Base-by-base conservation (phyloP, 2,113 vertebrate species). In the Gymnobelideus leadbeateri region DNA sequence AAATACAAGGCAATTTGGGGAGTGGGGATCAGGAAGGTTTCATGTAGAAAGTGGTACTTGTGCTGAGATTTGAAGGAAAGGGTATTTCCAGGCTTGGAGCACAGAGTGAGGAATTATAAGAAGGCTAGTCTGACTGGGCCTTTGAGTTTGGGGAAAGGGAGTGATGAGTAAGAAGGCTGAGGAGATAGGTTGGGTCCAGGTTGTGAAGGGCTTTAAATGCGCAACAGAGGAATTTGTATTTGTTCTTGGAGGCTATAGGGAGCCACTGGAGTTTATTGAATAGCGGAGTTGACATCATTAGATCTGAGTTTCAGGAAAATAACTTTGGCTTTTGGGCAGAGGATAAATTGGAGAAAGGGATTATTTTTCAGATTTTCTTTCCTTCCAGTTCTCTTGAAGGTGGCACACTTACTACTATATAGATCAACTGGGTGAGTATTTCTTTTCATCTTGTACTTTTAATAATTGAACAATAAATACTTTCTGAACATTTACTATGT, bases 361-460 rank as follows among this genome's bases (percentile, higher is more conserved):
- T 95, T 95, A 94, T 96, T 92, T 96, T 91, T 55, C 91, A 14
- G 1, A 26, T 52, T 96, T 95, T 98, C 96, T 43, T n/a, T 96
- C 89, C 91, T 97, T 92, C 46, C 94, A 99, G 99, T 99, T 96
- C 98, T 99, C 96, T 91, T 99, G 98, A 99, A 98, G 55, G 97
- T 98, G 97, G 98, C 98, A 8, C 98, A 99, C 94, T 93, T 99
- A 95, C 98, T 98, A 0, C 96, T 98, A 0, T 54, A 94, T 96
- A 97, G 91, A 95, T 93, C 89, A 0, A 95, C 90, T 2, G 43
- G 96, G 99, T 99, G 89, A 99, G 98, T 98, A 68, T 54, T 89
- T 90, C 97, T 94, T 55, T 84, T n/a, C 57, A 0, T 68, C 53
- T 49, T 9, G 10, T 10, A 14, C 0, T 84, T n/a, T 19, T 0